A percentile compares a stretch with the other conserved stretches of the same genome.
Evolutionary conservation across 2,113 vertebrate genomes (phyloP).

Genomic region (Muscicapa adusta): DNA sequence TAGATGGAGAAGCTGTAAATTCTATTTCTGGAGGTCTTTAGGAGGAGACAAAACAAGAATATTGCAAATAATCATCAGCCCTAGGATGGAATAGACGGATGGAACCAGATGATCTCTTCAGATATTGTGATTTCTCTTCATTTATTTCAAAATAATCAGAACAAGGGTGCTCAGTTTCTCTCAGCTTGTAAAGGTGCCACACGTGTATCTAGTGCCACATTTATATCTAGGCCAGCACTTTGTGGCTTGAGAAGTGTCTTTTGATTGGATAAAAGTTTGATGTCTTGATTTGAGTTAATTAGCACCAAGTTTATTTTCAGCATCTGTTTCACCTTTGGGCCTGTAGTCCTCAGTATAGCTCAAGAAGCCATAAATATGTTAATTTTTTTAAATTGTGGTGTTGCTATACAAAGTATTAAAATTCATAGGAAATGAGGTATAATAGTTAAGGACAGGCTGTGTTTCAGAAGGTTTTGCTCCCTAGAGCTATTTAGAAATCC

Average conservation of each 20-base stretch:
- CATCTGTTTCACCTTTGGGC: neutral
- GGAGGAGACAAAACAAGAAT: neutral
- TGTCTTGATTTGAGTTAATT: neutral
- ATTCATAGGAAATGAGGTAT: neutral
- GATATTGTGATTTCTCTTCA: neutral
- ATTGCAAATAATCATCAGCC: neutral
- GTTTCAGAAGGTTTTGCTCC: neutral
- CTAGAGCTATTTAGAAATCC: neutral
- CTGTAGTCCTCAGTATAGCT: neutral
- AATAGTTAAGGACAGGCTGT: neutral
- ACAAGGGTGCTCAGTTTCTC: neutral
- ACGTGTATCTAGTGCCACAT: neutral
- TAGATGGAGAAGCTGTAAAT: neutral
- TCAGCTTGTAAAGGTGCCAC: neutral
- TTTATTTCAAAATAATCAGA: neutral
- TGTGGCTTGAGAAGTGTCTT: neutral
- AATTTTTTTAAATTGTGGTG: neutral
- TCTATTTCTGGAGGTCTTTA: neutral
- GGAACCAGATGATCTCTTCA: neutral
- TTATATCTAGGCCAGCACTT: neutral
- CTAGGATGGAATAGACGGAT: neutral
- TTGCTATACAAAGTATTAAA: neutral
- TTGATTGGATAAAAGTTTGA: neutral
- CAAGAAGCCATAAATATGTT: neutral
- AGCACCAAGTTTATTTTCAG: neutral